These are phyloP conservation scores for Spinus pinus DNA, from an alignment of 2,797 vertebrate genomes.

Conservation along the genomic window DNA sequence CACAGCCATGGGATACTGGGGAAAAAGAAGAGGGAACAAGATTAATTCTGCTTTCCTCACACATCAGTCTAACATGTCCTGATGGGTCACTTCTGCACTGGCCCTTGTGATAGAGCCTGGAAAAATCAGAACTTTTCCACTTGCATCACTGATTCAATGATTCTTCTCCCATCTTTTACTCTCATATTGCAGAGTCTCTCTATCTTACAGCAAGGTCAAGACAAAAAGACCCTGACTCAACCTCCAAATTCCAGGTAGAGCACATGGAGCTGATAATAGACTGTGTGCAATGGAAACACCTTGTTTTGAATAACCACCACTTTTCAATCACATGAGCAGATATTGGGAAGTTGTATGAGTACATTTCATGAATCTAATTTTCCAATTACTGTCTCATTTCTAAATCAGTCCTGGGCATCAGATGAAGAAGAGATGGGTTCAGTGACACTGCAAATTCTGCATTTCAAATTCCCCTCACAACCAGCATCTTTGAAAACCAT, in stretches of 20 bases:
- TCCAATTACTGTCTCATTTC: constrained; percentile 28
- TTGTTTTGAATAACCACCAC: background rate
- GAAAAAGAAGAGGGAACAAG: background rate
- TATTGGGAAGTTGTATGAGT: background rate
- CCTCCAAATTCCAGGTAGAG: background rate
- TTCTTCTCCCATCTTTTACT: background rate
- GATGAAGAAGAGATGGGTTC: background rate
- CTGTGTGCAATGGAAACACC: background rate
- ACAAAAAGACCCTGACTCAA: background rate
- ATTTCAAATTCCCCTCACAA: constrained; percentile 33
- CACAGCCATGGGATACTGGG: background rate
- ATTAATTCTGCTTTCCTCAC: background rate
- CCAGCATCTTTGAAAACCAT: background rate
- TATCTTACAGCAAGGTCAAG: background rate
- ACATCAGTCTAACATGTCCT: background rate
- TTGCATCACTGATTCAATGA: background rate
- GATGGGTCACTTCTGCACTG: background rate
- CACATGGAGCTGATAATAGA: background rate
- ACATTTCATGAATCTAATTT: constrained; percentile 22
- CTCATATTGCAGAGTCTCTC: background rate
- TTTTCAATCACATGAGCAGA: background rate
- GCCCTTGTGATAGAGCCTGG: background rate
- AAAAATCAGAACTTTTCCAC: background rate
- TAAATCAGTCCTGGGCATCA: background rate
- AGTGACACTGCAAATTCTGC: constrained; percentile 7